Conservation (phyloP, 2,797 vertebrate species). For the Sparus aurata region DNA sequence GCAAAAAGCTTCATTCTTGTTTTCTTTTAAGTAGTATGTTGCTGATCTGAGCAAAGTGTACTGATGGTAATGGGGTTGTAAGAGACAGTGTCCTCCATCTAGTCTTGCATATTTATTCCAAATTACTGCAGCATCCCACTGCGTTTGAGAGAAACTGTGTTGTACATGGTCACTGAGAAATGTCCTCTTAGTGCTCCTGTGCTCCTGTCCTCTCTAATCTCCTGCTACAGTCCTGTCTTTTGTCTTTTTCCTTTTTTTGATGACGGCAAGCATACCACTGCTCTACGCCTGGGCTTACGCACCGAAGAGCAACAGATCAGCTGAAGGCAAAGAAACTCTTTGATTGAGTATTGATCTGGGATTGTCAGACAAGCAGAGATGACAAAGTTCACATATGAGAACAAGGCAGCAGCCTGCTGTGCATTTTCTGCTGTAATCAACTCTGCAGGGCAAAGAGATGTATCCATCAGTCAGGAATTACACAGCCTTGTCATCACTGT, state of each 20-base stretch:
- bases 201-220: constrained; percentile 13
- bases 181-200: neutral
- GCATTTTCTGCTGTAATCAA: constrained; percentile 61
- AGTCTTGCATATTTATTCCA: constrained; percentile 16
- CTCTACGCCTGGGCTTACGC: constrained; percentile 20
- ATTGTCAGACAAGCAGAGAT: constrained; percentile 72
- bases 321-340: constrained; percentile 58
- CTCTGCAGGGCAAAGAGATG: constrained; percentile 32
- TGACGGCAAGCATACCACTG: neutral
- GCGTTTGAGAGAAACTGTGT: constrained; percentile 24
- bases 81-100: constrained; percentile 40
- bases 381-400: constrained; percentile 68
- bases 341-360: constrained; percentile 83
- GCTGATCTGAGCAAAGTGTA: neutral
- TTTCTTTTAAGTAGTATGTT: constrained; percentile 1
- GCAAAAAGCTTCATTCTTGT: neutral
- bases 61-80: constrained; percentile 32
- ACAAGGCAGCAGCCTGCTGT: constrained; percentile 39
- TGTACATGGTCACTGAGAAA: constrained; percentile 6
- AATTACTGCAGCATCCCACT: constrained; percentile 27
- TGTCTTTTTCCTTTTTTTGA: neutral
- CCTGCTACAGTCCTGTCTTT: neutral
- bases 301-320: constrained; percentile 49
- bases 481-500: constrained; percentile 30
- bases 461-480: constrained; percentile 56